A percentile compares a stretch with the other conserved stretches of the same genome.
Conservation (phyloP, 2,888 invertebrate genomes). For the Zygogramma bicolorata region DNA sequence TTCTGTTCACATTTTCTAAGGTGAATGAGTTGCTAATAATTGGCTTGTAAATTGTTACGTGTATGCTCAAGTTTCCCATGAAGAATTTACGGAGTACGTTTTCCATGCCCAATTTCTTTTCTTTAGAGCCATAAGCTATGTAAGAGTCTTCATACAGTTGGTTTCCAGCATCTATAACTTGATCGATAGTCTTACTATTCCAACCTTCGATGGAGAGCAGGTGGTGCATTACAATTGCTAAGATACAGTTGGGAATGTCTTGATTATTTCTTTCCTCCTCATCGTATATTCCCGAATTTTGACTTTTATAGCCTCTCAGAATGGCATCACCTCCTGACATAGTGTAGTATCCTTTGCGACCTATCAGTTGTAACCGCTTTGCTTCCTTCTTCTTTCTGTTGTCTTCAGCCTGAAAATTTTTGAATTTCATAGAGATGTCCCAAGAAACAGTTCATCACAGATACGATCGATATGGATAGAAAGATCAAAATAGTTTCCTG, state of each 20-base stretch:
- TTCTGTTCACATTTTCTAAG: constrained; percentile 50
- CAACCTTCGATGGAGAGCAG: constrained; percentile 70
- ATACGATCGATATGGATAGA: too few species aligned
- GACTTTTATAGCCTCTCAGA: constrained; percentile 65
- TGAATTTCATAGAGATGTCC: too few species aligned
- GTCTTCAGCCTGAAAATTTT: constrained; percentile 53
- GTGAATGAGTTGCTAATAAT: constrained; percentile 55
- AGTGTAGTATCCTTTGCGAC: constrained; percentile 57
- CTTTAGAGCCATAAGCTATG: constrained; percentile 69
- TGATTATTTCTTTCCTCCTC: constrained; percentile 67
- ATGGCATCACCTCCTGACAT: constrained; percentile 65
- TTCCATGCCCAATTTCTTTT: constrained; percentile 61
- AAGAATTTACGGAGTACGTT: constrained; percentile 70
- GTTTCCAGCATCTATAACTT: constrained; percentile 71
- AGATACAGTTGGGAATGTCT: constrained; percentile 68
- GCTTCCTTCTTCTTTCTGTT: constrained; percentile 54
- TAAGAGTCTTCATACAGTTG: constrained; percentile 74
- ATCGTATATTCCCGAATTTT: constrained; percentile 63
- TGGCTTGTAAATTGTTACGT: constrained; percentile 58
- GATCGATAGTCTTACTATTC: constrained; percentile 70
- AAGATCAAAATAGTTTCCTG: too few species aligned
- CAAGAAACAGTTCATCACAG: too few species aligned
- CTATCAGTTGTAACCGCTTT: constrained; percentile 64
- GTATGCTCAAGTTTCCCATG: constrained; percentile 66
- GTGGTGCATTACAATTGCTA: constrained; percentile 69